phyloP scores from a whole-genome alignment of 2,113 vertebrate species.

The Tragelaphus scriptus region DNA sequence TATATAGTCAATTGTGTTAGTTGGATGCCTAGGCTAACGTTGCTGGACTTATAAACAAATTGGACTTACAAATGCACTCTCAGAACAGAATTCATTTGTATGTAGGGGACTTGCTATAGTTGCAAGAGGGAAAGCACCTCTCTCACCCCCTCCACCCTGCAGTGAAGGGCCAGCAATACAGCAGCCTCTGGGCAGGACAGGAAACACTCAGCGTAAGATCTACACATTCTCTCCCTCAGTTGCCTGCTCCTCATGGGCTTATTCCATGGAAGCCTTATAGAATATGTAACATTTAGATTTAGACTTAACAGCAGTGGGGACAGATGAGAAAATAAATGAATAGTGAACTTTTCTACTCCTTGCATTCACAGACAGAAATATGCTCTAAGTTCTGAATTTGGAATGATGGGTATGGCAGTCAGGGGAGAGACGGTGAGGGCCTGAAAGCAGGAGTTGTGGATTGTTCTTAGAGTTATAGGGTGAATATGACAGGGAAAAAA shows the following conservation, averaged over 20 bases:
- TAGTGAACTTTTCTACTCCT: background rate
- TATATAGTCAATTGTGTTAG: background rate
- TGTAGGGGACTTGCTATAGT: conserved; percentile 33
- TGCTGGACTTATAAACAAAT: background rate
- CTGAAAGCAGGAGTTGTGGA: background rate
- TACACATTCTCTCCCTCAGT: conserved; percentile 64
- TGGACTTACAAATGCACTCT: background rate
- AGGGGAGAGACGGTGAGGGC: background rate
- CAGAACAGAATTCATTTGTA: background rate
- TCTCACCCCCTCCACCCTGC: background rate
- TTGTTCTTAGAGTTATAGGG: background rate
- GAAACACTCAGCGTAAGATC: no score
- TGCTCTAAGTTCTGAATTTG: background rate
- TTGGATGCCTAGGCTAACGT: background rate
- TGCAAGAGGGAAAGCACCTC: conserved; percentile 52
- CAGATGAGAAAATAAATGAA: background rate
- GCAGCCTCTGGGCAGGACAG: conserved; percentile 71
- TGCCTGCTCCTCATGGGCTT: conserved; percentile 29
- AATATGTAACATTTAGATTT: conserved; percentile 5
- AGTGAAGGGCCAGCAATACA: conserved; percentile 67
- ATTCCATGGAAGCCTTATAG: conserved; percentile 47
- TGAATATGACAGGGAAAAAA: background rate
- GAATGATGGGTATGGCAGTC: background rate
- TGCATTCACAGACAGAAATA: background rate
- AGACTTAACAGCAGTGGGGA: background rate